phyloP scores from a whole-genome alignment of 2,888 invertebrate genomes.

The Tridacna gigas region DNA sequence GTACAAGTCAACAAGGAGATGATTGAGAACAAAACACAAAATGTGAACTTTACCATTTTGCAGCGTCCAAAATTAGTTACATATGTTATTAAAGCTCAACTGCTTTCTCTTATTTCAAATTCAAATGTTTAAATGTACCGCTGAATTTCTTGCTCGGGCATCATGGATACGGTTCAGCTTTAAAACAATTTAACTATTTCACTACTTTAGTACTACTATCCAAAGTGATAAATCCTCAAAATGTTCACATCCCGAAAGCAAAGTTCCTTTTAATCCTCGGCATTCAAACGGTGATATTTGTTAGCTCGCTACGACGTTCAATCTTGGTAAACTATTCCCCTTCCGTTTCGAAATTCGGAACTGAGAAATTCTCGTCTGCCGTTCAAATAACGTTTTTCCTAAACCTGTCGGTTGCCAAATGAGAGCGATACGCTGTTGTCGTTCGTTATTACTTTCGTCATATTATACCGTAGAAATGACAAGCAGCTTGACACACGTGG shows the following conservation, averaged over 20 bases:
- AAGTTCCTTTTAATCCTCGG: too few species aligned
- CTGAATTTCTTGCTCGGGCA: too few species aligned
- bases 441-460: neutral
- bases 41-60: neutral
- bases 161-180: too few species aligned
- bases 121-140: too few species aligned
- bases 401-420: neutral
- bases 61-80: neutral
- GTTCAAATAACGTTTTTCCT: neutral
- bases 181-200: too few species aligned
- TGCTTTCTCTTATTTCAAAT: too few species aligned
- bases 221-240: too few species aligned
- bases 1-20: neutral
- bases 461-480: constrained; percentile 5
- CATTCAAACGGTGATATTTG: too few species aligned
- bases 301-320: too few species aligned
- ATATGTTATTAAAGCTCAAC: neutral
- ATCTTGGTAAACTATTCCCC: neutral
- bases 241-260: too few species aligned
- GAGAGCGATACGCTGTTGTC: neutral
- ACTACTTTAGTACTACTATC: too few species aligned
- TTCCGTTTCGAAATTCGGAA: constrained; percentile 18
- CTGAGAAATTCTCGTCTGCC: neutral
- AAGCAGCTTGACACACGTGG: constrained; percentile 14
- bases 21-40: neutral